Evolutionary conservation across 2,113 vertebrate genomes (phyloP), one percentile per base, ranked within the genome.

Genomic region (Neoarius graeffei): DNA sequence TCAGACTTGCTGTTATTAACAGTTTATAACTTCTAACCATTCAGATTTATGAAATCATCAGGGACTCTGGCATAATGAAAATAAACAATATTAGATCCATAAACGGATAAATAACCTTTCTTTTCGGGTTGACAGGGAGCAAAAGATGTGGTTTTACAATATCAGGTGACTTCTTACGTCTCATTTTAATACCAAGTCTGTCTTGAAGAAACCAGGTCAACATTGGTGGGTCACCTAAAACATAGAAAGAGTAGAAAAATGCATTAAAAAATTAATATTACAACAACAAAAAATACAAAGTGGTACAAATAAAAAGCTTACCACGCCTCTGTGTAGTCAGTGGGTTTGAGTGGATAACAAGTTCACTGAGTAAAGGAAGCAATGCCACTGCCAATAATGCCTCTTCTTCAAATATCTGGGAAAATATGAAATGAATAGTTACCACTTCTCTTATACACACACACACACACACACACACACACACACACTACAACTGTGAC

Each of bases 281-380:
- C 50, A 81, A 30, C 27, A 15, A 67, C 0, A 20, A 20, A 9
- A 42, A 73, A 54, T 5, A n/a, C 19, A 25, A 27, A 77, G 1
- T 54, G 42, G 35, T 17, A 52, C n/a, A 20, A 13, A 25, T 54
- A 52, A 54, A 57, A 35, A 35, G 64, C n/a, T 88, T 95, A 97
- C 97, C 96, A 27, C 93, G 95, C 20, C 89, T 94, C 27, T 83
- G 92, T 9, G 92, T 94, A 87, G 94, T 95, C 77, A 97, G 89
- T 20, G 96, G 96, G 92, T 98, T 98, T 91, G 95, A 95, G 80
- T 95, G 92, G 84, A 98, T 96, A 7, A 95, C 91, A 25, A 98
- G 92, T 90, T 97, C 95, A 14, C 77, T 88, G 84, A 98, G 96
- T 50, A 91, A 93, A 0, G 95, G 96, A 91, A 98, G 96, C 85